A percentile compares a stretch with the other conserved stretches of the same genome.
These are phyloP conservation scores for Diaprepes abbreviatus DNA, from an alignment of 2,888 invertebrate genomes.

Conservation along the genomic window DNA sequence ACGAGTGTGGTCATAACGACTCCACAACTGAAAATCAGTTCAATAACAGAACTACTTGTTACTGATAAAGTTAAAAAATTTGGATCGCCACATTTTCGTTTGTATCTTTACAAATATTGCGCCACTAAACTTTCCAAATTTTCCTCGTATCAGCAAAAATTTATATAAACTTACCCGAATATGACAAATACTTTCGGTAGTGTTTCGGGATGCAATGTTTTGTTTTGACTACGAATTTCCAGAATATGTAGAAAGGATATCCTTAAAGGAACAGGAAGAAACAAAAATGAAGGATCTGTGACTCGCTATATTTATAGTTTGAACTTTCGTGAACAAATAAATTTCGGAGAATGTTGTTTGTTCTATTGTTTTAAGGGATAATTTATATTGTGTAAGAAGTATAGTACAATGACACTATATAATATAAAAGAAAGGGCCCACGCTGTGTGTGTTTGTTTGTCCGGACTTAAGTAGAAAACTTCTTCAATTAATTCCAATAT, in stretches of 20 bases:
- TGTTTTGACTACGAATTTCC: not conserved
- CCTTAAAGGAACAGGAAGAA: not conserved
- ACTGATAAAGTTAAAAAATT: no score
- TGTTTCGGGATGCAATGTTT: not conserved
- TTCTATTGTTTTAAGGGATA: not conserved
- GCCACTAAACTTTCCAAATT: not conserved
- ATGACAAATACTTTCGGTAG: slow-evolving; percentile 3
- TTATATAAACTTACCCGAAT: not conserved
- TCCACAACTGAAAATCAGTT: no score
- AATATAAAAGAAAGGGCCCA: no score
- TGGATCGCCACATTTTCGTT: no score
- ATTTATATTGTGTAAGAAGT: not conserved
- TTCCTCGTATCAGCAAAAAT: not conserved
- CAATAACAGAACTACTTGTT: no score
- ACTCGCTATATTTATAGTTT: slow-evolving; percentile 12
- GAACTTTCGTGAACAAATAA: slow-evolving; percentile 6
- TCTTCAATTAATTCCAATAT: no score
- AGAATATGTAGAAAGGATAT: slow-evolving; percentile 8
- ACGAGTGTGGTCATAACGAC: no score
- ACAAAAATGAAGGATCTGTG: slow-evolving; percentile 7
- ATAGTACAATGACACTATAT: no score
- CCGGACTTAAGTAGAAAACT: no score
- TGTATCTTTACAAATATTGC: not conserved
- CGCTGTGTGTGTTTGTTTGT: no score
- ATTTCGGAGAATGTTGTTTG: slow-evolving; percentile 14